Evolutionary conservation across 2,888 invertebrate species (phyloP), one percentile per base, ranked within the genome.

Genomic region (Didymodactylos carnosus): DNA sequence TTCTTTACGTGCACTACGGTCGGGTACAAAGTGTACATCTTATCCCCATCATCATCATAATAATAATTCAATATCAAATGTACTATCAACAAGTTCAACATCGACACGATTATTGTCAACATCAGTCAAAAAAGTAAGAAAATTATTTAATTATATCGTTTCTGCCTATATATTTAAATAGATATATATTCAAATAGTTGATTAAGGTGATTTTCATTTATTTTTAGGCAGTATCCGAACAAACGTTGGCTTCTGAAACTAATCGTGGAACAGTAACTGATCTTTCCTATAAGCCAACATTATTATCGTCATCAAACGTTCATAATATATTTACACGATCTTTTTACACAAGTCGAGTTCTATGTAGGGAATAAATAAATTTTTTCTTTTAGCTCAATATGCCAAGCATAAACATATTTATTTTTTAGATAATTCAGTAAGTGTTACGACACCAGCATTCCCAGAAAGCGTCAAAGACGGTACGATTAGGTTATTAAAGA

Each of bases 391-490:
- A 25, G 8, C 25, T 49, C 23, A 10, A 11, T 25, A 8, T 3
- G 1, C 13, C 25, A 23, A 49, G 4, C 25, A 8, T 3, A 3
- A 10, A 14, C 8, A 23, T 49, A 75, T 75, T 8, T 35, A 25
- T 39, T n/a, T 49, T 29, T 46, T 40, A 70, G 82, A 80, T 77
- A 86, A 86, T 53, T 80, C 83, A 29, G 87, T 87, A 80, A 86
- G 88, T 69, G 89, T 93, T 1, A 88, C 88, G 77, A 91, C 91
- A 41, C 98, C 98, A 3, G 88, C 89, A n/a, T 95, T 95, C 83
- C 93, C 98, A 0, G 98, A 98, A 81, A 97, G 97, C 69, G 90
- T 98, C 49, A 89, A 91, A 69, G 94, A 92, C 83, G 97, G 98
- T 76, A 97, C 97, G 85, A 88, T 94, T 73, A 91, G 90, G 88